Evolutionary conservation across 1,140 invertebrate genomes (phyloP), one percentile per base, ranked within the genome.

Genomic region (Sitobion miscanthi): DNA sequence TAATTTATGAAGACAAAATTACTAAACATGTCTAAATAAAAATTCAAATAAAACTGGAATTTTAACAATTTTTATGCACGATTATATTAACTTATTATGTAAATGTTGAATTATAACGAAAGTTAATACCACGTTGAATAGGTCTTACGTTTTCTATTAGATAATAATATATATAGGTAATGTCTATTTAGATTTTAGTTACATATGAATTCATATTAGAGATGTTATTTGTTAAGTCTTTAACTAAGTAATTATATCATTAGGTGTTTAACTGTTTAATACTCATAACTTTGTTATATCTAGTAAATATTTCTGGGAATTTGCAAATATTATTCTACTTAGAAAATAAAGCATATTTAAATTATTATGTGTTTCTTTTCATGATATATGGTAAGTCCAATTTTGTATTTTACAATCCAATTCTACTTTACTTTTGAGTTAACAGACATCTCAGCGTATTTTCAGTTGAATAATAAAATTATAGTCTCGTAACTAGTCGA

Each of bases 121-220:
- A 77, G 62, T 77, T 77, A 77, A 77, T n/a, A n/a, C 17, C 14
- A 77, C 30, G n/a, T 77, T 77, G n/a, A 77, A 77, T 77, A 77
- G 62, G 62, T 77, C 62, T 77, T 77, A 77, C 62, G n/a, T n/a
- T 77, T 69, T 69, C 5, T 77, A 77, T 77, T 77, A 77, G 62
- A 77, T 77, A 77, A 77, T n/a, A n/a, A n/a, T n/a, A n/a, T 8
- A 17, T 8, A 17, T 77, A 77, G 62, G 30, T n/a, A n/a, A 77
- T 77, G 62, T 77, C 4, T 77, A n/a, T 69, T 14, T 30, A 30
- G 8, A 49, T 49, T 54, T 21, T 7, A 77, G 62, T n/a, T 77
- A 77, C n/a, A 77, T 35, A 30, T 30, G 62, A 77, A 77, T 77
- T n/a, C n/a, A 17, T n/a, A 77, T 77, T 77, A 42, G 2, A n/a